A percentile compares a stretch with the other conserved stretches of the same genome.
Evolutionary conservation across 1,140 invertebrate species (phyloP).

Genomic region (Drosophila kepulauana): DNA sequence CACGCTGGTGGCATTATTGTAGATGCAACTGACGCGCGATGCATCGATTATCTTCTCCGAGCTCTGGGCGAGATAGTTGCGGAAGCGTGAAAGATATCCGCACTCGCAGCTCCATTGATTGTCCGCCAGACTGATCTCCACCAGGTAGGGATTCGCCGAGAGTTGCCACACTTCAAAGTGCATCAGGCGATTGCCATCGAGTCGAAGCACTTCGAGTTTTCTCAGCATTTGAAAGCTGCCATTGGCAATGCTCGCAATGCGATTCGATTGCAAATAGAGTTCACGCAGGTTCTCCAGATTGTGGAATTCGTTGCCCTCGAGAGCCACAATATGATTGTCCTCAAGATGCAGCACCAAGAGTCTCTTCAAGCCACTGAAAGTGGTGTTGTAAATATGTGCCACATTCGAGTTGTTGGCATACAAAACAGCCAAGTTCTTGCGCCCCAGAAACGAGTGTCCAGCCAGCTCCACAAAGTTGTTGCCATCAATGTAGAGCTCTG

Average conservation of each 20-base stretch:
- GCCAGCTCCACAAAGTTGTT: conserved; percentile 94
- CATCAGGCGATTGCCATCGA: conserved; percentile 94
- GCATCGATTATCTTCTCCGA: conserved; percentile 91
- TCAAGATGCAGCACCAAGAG: conserved; percentile 93
- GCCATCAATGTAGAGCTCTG: conserved; percentile 96
- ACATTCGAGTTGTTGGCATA: conserved; percentile 96
- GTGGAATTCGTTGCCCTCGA: conserved; percentile 94
- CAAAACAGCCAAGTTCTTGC: conserved; percentile 94
- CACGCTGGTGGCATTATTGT: conserved; percentile 88
- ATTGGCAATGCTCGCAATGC: conserved; percentile 93
- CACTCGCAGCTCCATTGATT: conserved; percentile 97
- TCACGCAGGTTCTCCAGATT: conserved; percentile 92
- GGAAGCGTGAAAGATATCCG: conserved; percentile 91
- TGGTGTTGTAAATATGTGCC: conserved; percentile 93
- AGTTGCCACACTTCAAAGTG: conserved; percentile 93
- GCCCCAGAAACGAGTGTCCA: conserved; percentile 95
- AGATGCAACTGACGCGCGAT: conserved; percentile 88
- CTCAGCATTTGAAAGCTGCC: conserved; percentile 93
- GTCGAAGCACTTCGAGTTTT: conserved; percentile 92
- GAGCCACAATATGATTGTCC: conserved; percentile 92
- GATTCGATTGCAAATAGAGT: conserved; percentile 95
- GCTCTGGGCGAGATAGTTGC: conserved; percentile 91
- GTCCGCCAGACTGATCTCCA: conserved; percentile 91
- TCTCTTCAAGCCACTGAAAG: conserved; percentile 93
- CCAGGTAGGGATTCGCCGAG: conserved; percentile 90